Evolutionary conservation across 2,113 vertebrate species (phyloP).

Genomic region (Eudyptes chrysolophus): DNA sequence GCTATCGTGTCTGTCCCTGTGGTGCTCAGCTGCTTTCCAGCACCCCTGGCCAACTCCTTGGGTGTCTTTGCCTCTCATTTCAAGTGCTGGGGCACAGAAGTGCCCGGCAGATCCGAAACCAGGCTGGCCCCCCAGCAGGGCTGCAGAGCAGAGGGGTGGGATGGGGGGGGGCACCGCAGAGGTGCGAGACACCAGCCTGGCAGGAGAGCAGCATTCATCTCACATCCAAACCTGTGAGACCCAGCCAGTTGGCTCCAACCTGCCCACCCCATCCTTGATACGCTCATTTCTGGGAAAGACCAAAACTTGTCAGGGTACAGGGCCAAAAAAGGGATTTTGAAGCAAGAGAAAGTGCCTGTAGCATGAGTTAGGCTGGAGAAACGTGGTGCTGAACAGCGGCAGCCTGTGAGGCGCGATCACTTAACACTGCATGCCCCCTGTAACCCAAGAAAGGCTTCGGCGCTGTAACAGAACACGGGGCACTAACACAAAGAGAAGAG

Average conservation of each 20-base stretch:
- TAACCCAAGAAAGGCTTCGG: constrained; percentile 24
- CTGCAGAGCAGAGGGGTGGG: background rate
- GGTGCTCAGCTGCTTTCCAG: background rate
- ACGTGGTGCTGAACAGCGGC: background rate
- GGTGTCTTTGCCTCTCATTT: background rate
- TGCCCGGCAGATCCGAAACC: accelerated
- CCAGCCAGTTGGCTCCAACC: background rate
- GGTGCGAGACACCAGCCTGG: background rate
- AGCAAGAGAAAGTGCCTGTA: background rate
- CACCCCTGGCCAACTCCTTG: background rate
- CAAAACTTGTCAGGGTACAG: background rate
- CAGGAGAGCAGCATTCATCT: background rate
- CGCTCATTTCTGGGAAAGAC: background rate
- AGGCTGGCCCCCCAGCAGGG: background rate
- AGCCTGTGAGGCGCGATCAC: background rate
- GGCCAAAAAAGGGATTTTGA: background rate
- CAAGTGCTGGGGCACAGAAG: background rate
- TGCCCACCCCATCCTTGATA: background rate
- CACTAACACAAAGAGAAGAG: background rate
- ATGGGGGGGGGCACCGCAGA: accelerated
- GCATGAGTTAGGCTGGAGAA: background rate
- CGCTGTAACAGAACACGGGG: background rate
- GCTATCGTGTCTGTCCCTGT: accelerated
- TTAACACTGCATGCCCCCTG: background rate
- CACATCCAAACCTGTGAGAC: background rate